phyloP scores from a whole-genome alignment of 2,113 vertebrate genomes.

The Mirza zaza region DNA sequence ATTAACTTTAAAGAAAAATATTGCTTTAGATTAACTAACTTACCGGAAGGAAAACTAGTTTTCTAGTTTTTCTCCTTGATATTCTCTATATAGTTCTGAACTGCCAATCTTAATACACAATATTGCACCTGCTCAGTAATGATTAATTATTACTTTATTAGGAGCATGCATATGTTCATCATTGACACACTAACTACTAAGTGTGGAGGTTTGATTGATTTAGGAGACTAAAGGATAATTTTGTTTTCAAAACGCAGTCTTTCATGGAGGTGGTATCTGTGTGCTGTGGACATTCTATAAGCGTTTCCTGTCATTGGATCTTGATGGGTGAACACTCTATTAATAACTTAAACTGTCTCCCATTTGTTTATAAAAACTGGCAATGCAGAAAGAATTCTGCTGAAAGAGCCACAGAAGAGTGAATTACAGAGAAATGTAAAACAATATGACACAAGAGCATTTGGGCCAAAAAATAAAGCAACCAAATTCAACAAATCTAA shows the following conservation, averaged over 20 bases:
- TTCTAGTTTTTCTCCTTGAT: neutral
- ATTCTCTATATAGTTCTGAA: neutral
- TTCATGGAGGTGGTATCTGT: neutral
- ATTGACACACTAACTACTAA: neutral
- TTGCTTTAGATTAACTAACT: conserved; percentile 21
- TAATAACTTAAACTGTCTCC: conserved; percentile 2
- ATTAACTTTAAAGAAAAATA: neutral
- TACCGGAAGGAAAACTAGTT: neutral
- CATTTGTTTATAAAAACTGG: conserved; percentile 31
- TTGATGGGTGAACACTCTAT: neutral
- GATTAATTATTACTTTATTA: conserved; percentile 54
- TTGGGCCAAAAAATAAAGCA: conserved; percentile 28
- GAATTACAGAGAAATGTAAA: conserved; percentile 39
- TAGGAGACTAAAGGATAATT: conserved; percentile 31
- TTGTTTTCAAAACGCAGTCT: neutral
- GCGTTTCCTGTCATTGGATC: neutral
- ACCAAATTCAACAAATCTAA: conserved; percentile 34
- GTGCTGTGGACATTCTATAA: neutral
- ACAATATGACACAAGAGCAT: neutral
- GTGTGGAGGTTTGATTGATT: conserved; percentile 22
- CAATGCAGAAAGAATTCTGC: neutral
- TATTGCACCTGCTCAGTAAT: neutral
- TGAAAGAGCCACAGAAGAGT: conserved; percentile 15
- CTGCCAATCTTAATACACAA: neutral
- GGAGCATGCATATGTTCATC: neutral